phyloP scores from a whole-genome alignment of 2,797 vertebrate species.

The Phalanger gymnotis region DNA sequence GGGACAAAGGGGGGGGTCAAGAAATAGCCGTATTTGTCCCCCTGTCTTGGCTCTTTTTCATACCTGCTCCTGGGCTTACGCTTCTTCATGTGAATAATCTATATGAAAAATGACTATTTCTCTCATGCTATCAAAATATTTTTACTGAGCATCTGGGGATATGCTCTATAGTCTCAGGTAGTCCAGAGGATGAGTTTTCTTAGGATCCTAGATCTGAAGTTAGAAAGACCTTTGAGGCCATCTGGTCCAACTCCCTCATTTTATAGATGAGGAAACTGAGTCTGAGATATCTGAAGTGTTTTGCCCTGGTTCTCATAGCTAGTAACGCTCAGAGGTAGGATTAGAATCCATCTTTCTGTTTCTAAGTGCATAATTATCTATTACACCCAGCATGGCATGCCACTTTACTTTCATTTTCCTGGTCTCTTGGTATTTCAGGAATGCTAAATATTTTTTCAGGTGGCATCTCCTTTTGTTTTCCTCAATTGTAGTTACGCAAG shows the following conservation, averaged over 20 bases:
- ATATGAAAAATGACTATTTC: not conserved
- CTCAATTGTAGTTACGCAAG: not conserved
- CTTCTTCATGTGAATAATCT: slow-evolving; percentile 4
- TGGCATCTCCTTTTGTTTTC: not conserved
- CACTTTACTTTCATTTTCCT: not conserved
- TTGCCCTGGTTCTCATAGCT: not conserved
- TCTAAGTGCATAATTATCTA: not conserved
- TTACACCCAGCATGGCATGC: not conserved
- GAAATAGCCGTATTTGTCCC: not conserved
- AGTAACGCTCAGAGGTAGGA: not conserved
- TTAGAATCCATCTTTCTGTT: not conserved
- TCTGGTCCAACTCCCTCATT: not conserved
- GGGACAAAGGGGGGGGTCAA: not conserved
- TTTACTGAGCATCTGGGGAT: not conserved
- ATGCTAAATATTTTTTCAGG: not conserved
- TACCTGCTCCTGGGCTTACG: not conserved
- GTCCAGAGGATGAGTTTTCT: not conserved
- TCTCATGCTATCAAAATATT: not conserved
- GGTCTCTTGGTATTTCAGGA: not conserved
- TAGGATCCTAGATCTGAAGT: not conserved
- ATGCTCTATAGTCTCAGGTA: not conserved
- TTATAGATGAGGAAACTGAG: not conserved
- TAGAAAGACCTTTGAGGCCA: not conserved
- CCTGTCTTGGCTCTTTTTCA: not conserved
- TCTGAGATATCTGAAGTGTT: not conserved